Percentiles rank a stretch among this genome's conserved stretches.
Conservation (phyloP, 2,888 invertebrate genomes). For the Phytoseiulus persimilis region DNA sequence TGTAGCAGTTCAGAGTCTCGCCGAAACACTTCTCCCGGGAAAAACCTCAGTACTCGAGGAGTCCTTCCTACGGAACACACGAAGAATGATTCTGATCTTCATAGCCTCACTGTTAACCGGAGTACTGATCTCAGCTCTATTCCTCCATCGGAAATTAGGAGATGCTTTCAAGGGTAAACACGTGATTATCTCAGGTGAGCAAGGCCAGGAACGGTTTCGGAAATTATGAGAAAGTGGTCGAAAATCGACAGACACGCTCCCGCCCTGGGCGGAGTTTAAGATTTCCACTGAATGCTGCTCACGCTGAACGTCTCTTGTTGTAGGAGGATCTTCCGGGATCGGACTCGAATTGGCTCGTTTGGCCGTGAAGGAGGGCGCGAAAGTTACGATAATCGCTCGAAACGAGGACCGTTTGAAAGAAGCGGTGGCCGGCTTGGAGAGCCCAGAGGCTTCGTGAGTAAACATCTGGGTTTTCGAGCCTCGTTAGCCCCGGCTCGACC, state of each 20-base stretch:
- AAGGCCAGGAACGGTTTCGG: too few relatives aligned
- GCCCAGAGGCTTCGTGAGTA: neutral
- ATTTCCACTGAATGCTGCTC: too few relatives aligned
- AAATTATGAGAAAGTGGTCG: too few relatives aligned
- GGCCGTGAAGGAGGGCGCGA: slow-evolving; percentile 69
- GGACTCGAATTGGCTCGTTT: slow-evolving; percentile 73
- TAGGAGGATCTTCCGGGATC: slow-evolving; percentile 93
- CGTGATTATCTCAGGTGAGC: slow-evolving; percentile 16
- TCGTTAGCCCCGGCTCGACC: neutral
- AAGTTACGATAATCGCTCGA: slow-evolving; percentile 82
- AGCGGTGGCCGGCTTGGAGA: neutral
- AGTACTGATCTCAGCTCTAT: neutral
- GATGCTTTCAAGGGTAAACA: slow-evolving; percentile 1
- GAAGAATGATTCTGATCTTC: slow-evolving; percentile 13
- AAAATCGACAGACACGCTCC: too few relatives aligned
- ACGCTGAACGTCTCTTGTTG: slow-evolving; percentile 49
- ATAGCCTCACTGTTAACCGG: neutral
- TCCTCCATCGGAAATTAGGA: neutral
- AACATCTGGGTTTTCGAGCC: neutral
- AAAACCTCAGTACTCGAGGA: too few relatives aligned
- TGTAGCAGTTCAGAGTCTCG: too few relatives aligned
- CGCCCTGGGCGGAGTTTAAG: too few relatives aligned
- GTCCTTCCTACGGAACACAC: neutral
- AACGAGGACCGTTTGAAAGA: slow-evolving; percentile 56
- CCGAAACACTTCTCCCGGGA: too few relatives aligned